These are phyloP conservation scores for Acronicta alni DNA, from an alignment of 2,888 invertebrate genomes.

Conservation along the genomic window DNA sequence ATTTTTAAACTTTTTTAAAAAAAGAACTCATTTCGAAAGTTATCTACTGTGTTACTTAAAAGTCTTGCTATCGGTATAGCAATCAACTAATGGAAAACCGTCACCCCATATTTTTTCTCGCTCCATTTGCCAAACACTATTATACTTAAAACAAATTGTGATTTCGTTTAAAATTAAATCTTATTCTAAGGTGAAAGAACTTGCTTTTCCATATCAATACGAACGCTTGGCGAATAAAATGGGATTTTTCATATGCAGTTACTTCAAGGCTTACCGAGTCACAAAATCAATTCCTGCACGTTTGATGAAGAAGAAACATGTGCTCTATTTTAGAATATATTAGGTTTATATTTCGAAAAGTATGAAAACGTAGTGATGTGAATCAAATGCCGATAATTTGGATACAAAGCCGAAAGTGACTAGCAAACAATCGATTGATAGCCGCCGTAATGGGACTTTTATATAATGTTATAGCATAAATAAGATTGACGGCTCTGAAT, in stretches of 20 bases:
- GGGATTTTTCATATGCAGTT: constrained; percentile 32
- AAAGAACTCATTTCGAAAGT: constrained; percentile 18
- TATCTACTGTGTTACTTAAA: constrained; percentile 43
- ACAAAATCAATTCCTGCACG: constrained; percentile 28
- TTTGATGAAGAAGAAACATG: constrained; percentile 20
- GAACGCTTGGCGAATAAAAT: constrained; percentile 19
- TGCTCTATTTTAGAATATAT: constrained; percentile 14
- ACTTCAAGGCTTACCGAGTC: constrained; percentile 24
- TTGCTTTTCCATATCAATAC: constrained; percentile 23
- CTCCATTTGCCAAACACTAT: constrained; percentile 45
- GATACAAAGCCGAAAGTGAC: neutral
- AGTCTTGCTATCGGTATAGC: constrained; percentile 48
- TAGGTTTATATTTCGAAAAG: constrained; percentile 21
- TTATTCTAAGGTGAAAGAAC: constrained; percentile 35
- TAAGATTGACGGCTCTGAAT: too few relatives aligned
- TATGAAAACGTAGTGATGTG: constrained; percentile 6
- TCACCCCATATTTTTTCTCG: constrained; percentile 46
- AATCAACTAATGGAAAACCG: constrained; percentile 54
- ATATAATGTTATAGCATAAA: neutral
- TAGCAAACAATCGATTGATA: neutral
- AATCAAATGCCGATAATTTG: constrained; percentile 11
- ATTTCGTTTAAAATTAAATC: constrained; percentile 36
- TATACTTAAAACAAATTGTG: constrained; percentile 13
- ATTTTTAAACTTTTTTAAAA: constrained; percentile 13
- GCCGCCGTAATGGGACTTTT: neutral